Percentiles rank a stretch among this genome's conserved stretches.
phyloP scores from a whole-genome alignment of 2,888 invertebrate species.

The Machimus rusticus region DNA sequence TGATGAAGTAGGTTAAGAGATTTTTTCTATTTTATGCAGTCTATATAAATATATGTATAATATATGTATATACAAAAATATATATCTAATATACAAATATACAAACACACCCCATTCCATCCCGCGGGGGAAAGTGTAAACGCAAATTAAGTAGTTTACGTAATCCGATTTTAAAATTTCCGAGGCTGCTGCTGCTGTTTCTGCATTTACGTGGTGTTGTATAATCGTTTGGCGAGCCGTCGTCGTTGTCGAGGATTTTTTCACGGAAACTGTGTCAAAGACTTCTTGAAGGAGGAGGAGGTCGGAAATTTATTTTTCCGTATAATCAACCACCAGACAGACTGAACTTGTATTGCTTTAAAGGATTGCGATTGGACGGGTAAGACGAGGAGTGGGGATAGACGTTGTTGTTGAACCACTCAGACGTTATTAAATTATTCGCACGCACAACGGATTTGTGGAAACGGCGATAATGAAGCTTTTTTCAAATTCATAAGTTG shows the following conservation, averaged over 20 bases:
- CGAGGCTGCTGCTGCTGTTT: neutral
- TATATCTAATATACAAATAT: neutral
- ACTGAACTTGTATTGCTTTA: neutral
- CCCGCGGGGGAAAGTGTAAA: neutral
- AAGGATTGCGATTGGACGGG: neutral
- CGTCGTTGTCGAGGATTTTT: neutral
- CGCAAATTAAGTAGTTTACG: neutral
- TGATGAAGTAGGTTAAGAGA: neutral
- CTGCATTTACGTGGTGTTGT: neutral
- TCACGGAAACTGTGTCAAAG: neutral
- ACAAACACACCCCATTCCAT: neutral
- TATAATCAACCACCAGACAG: neutral
- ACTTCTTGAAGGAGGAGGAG: neutral
- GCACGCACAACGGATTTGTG: neutral
- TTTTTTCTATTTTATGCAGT: neutral
- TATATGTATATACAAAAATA: no score
- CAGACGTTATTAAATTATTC: neutral
- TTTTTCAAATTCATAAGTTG: neutral
- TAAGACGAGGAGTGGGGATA: neutral
- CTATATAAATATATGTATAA: no score
- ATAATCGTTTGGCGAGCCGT: neutral
- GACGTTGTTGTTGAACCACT: neutral
- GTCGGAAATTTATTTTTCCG: neutral
- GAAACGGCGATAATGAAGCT: neutral
- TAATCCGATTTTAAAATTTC: neutral